Evolutionary conservation across 2,797 vertebrate genomes (phyloP).

Genomic region (Pantherophis alleghaniensis): DNA sequence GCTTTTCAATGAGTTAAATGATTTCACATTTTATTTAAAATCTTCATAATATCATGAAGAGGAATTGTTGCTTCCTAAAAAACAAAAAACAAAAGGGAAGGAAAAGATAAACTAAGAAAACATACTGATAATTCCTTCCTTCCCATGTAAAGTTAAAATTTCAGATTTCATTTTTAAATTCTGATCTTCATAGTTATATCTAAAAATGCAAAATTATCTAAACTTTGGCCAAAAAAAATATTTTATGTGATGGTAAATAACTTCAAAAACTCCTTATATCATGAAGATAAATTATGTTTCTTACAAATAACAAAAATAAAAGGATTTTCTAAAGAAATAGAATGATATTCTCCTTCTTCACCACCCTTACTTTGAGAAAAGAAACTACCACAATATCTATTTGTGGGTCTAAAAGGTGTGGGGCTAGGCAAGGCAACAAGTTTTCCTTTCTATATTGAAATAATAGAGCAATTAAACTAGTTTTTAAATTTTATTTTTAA

Average conservation of each 20-base stretch:
- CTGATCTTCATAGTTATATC: not conserved
- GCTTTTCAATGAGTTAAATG: not conserved
- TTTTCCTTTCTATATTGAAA: not conserved
- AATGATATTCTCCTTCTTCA: not conserved
- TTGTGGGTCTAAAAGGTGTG: not conserved
- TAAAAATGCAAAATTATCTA: not conserved
- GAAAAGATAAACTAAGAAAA: not conserved
- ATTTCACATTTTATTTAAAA: not conserved
- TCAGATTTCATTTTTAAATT: not conserved
- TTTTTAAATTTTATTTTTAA: not conserved
- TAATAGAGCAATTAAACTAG: too few species aligned
- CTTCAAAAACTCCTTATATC: not conserved
- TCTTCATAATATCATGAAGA: not conserved
- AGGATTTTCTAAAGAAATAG: not conserved
- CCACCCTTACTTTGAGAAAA: rapidly evolving
- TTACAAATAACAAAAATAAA: not conserved
- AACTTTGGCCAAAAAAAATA: not conserved
- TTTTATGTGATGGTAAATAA: not conserved
- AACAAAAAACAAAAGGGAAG: not conserved
- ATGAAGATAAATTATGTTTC: not conserved
- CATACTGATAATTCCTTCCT: not conserved
- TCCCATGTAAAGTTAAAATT: not conserved
- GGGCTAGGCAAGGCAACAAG: not conserved
- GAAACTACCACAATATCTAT: not conserved
- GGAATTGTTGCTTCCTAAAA: not conserved